Evolutionary conservation across 2,888 invertebrate species (phyloP), one percentile per base, ranked within the genome.

Genomic region (Diadegma fenestrale): DNA sequence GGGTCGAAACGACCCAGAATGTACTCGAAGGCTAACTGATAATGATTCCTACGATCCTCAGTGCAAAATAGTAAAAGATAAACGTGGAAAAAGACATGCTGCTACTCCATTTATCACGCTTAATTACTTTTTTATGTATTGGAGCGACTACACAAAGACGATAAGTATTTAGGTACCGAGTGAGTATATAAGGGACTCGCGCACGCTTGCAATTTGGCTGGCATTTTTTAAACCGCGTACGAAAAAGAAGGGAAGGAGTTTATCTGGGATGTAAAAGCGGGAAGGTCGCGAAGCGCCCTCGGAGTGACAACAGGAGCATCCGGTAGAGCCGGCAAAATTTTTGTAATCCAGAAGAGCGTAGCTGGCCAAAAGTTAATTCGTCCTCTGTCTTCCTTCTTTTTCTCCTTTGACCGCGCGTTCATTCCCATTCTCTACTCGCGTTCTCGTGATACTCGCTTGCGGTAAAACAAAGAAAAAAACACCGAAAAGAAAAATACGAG

Each of bases 301-400:
- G 37, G 51, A 80, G 51, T 63, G 73, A 75, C 63, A 69, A 51
- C 66, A n/a, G 80, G 76, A 73, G 61, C 72, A 69, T 63, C 73
- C 58, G 73, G 68, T 66, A 64, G 22, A 37, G 12, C 63, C 63
- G 37, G 75, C 45, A 58, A 63, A 80, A 84, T 80, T 80, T 84
- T 80, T 45, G 68, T 75, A 69, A 75, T 75, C 37, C 79, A 51
- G 80, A 84, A 48, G 54, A 64, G 69, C 76, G 76, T 76, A 64
- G 43, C 26, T 30, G 17, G 51, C 64, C 73, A 41, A 64, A 30
- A 77, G 77, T 85, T 82, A 82, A 85, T 80, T 85, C 77, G 82
- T 80, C 51, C 45, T 51, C 51, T 75, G 66, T 73, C 66, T 66
- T 63, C 10, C 43, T 48, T 41, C 45, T 33, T 37, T 58, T 68